Conservation (phyloP, 2,113 vertebrate species). For the Taxidea taxus region DNA sequence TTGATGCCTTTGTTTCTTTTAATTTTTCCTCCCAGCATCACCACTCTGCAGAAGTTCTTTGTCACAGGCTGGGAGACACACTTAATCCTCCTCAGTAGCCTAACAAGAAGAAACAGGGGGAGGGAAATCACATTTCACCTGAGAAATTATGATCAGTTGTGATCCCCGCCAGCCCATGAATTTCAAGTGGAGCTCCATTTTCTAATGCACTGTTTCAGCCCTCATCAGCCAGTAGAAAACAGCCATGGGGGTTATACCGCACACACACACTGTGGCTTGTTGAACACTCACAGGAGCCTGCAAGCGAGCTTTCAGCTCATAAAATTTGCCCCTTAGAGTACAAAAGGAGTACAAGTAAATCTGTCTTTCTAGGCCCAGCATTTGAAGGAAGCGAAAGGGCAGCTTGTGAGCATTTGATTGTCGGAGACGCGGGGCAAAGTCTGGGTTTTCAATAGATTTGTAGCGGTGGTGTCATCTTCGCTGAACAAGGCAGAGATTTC, state of each 20-base stretch:
- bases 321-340: constrained; percentile 72
- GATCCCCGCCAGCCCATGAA: constrained; percentile 64
- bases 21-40: not conserved
- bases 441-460: not conserved
- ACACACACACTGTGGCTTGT: constrained; percentile 62
- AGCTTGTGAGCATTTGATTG: not conserved
- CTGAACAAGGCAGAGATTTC: not conserved
- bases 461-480: accelerated
- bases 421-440: not conserved
- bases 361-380: not conserved
- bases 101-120: constrained; percentile 16
- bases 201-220: constrained; percentile 59
- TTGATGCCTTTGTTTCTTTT: not conserved
- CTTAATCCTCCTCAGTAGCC: not conserved
- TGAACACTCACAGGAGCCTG: constrained; percentile 69
- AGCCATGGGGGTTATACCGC: constrained; percentile 70
- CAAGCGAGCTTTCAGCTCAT: constrained; percentile 74
- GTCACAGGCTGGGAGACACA: not conserved
- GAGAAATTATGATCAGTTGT: constrained; percentile 64
- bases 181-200: constrained; percentile 66
- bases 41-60: not conserved
- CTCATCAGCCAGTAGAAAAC: constrained; percentile 70
- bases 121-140: constrained; percentile 38
- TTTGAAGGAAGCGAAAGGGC: not conserved
- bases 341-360: constrained; percentile 70